A percentile compares a stretch with the other conserved stretches of the same genome.
Evolutionary conservation across 64 coral and sea anemone genomes (phyloP).

Genomic region (Stichodactyla mertensii): DNA sequence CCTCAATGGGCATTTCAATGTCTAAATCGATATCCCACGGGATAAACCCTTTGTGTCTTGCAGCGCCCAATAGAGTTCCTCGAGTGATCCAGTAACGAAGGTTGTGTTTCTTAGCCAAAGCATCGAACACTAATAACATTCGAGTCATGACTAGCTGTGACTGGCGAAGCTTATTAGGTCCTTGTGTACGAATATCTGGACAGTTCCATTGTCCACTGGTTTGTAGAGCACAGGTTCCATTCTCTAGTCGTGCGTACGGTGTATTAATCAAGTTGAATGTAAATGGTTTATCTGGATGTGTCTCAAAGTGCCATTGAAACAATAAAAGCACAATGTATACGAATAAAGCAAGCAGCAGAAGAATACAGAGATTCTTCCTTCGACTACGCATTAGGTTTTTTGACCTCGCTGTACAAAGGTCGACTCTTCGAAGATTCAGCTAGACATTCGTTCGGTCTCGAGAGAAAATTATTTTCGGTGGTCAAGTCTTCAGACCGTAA

Average conservation of each 20-base stretch:
- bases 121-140: constrained; percentile 21
- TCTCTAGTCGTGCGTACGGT: not conserved
- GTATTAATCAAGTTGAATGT: not conserved
- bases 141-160: constrained; percentile 20
- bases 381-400: no score
- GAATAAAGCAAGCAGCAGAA: no score
- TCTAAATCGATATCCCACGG: constrained; percentile 41
- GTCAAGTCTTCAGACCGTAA: no score
- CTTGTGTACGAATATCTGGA: constrained; percentile 24
- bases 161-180: not conserved
- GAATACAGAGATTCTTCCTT: no score
- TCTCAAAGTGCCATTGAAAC: no score
- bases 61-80: constrained; percentile 37
- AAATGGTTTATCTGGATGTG: not conserved
- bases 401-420: no score
- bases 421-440: no score
- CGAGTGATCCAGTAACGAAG: constrained; percentile 29
- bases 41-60: constrained; percentile 40
- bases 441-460: no score
- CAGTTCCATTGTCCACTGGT: constrained; percentile 3
- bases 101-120: constrained; percentile 22
- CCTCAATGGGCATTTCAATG: constrained; percentile 38
- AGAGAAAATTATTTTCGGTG: no score
- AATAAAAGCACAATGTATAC: no score
- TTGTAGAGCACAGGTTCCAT: not conserved